Evolutionary conservation across 2,797 vertebrate genomes (phyloP).

Genomic region (Eidolon dupreanum): DNA sequence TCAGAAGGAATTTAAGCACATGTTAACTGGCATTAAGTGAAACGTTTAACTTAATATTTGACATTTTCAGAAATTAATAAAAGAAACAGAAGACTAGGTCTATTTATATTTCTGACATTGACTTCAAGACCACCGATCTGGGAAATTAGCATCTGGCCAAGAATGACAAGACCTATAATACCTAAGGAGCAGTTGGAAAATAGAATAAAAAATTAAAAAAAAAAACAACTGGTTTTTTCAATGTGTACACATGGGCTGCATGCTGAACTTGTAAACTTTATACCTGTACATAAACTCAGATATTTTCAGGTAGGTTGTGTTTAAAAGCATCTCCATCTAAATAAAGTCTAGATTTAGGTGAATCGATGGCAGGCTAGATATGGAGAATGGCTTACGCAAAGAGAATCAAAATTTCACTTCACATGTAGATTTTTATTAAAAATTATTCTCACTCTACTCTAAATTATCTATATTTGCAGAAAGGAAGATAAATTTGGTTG

Average conservation of each 20-base stretch:
- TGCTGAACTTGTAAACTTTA: not conserved
- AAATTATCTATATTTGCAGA: not conserved
- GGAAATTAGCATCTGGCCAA: conserved; percentile 58
- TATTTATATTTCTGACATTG: not conserved
- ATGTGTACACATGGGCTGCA: not conserved
- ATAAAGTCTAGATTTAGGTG: not conserved
- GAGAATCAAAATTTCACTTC: not conserved
- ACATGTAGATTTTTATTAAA: not conserved
- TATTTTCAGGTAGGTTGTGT: not conserved
- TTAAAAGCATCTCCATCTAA: not conserved
- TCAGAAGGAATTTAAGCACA: not conserved
- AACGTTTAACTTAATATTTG: conserved; percentile 30
- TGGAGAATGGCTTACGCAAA: not conserved
- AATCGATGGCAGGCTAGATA: not conserved
- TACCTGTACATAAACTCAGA: not conserved
- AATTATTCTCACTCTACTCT: not conserved
- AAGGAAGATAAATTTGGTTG: not conserved
- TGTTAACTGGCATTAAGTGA: not conserved
- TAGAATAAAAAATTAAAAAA: conserved; percentile 4
- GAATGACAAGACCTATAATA: not conserved
- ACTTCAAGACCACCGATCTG: conserved; percentile 10
- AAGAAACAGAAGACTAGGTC: not conserved
- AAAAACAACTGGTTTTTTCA: not conserved
- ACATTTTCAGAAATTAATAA: conserved; percentile 48
- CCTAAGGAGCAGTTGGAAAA: not conserved